These are phyloP conservation scores for Rhynchophorus ferrugineus DNA, from an alignment of 1,140 invertebrate species.

Conservation along the genomic window DNA sequence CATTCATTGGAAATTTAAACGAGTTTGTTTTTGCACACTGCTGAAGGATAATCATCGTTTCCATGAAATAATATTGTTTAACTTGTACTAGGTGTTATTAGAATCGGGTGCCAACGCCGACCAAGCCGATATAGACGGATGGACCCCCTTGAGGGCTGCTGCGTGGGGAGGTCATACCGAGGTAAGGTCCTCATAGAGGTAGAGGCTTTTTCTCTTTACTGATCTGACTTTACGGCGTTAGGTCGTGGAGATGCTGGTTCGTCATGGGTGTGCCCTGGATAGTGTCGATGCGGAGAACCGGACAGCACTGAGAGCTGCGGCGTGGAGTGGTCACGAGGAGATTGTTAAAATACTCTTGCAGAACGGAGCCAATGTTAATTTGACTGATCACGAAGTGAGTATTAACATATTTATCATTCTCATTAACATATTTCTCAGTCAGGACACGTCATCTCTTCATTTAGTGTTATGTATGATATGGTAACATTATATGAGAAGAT, in stretches of 20 bases:
- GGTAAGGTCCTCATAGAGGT: slow-evolving; percentile 41
- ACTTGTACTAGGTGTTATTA: slow-evolving; percentile 46
- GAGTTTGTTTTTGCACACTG: no score
- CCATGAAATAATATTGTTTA: no score
- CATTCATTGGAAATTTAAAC: no score
- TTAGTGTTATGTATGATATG: no score
- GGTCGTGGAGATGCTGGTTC: slow-evolving; percentile 75
- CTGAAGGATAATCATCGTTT: no score
- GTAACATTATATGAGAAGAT: no score
- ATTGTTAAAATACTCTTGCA: slow-evolving; percentile 69
- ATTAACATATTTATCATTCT: background rate
- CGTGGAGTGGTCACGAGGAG: slow-evolving; percentile 78
- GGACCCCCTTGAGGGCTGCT: slow-evolving; percentile 80
- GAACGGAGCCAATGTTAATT: slow-evolving; percentile 59
- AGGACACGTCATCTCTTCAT: no score
- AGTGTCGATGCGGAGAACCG: slow-evolving; percentile 68
- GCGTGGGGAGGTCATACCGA: slow-evolving; percentile 91
- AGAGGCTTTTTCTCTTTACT: background rate
- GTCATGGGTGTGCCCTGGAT: slow-evolving; percentile 73
- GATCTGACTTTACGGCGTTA: no score
- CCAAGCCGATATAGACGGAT: slow-evolving; percentile 80
- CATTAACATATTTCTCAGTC: no score
- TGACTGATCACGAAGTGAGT: slow-evolving; percentile 50
- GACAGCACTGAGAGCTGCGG: slow-evolving; percentile 64
- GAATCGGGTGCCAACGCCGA: slow-evolving; percentile 70